Conservation (phyloP, 2,888 invertebrate species). For the Cerastis leucographa region DNA sequence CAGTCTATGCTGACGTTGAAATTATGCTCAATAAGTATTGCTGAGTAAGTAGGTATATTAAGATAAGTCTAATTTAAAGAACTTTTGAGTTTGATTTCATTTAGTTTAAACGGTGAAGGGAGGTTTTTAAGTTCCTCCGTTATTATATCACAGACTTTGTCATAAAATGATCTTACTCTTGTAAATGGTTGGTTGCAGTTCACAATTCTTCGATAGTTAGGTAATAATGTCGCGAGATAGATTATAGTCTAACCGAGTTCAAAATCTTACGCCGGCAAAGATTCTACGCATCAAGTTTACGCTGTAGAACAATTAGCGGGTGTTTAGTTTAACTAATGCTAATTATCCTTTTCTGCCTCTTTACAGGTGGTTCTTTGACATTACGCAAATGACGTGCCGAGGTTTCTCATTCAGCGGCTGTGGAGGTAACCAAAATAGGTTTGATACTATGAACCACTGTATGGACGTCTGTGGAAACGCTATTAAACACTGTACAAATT, state of each 20-base stretch:
- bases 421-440: conserved; percentile 82
- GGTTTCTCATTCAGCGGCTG: conserved; percentile 85
- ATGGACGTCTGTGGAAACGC: neutral
- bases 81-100: neutral
- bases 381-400: conserved; percentile 72
- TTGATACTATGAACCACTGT: conserved; percentile 40
- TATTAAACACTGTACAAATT: neutral
- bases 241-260: neutral
- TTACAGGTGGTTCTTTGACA: conserved; percentile 82
- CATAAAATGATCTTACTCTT: neutral
- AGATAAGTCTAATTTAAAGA: neutral
- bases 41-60: too few species aligned
- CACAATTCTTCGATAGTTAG: neutral
- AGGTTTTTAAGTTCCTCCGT: too few species aligned
- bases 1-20: neutral
- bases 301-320: neutral
- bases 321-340: neutral
- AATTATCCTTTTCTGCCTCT: neutral
- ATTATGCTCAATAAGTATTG: too few species aligned
- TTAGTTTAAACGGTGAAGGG: neutral
- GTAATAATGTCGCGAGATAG: neutral
- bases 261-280: neutral
- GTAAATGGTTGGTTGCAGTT: neutral
- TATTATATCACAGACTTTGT: neutral
- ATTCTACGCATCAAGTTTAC: neutral